Conservation (phyloP, 2,797 vertebrate genomes). For the Meda fulgida region DNA sequence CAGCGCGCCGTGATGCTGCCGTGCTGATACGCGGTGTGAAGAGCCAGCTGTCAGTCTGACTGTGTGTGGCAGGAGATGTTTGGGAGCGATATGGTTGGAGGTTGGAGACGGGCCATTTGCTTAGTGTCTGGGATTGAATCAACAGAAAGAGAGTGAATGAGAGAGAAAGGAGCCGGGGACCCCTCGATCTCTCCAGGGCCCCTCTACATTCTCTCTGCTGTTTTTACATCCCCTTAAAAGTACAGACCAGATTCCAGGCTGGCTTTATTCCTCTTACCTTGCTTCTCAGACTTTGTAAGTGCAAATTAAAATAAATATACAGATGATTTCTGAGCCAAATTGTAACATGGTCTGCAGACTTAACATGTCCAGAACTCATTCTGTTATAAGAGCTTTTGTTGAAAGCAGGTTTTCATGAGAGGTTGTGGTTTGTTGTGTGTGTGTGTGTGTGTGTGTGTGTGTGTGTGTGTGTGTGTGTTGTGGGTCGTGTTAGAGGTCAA, state of each 20-base stretch:
- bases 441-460: background rate
- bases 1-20: slow-evolving; percentile 49
- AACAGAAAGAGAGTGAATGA: slow-evolving; percentile 54
- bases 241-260: slow-evolving; percentile 5
- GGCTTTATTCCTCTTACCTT: background rate
- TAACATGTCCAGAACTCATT: background rate
- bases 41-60: slow-evolving; percentile 81
- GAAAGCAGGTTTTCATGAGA: background rate
- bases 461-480: background rate
- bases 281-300: background rate
- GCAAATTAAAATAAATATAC: slow-evolving; percentile 3
- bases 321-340: background rate
- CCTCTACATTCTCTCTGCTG: slow-evolving; percentile 23
- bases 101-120: slow-evolving; percentile 76
- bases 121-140: slow-evolving; percentile 71
- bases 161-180: slow-evolving; percentile 37
- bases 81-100: slow-evolving; percentile 61
- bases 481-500: slow-evolving; percentile 13
- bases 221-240: slow-evolving; percentile 21
- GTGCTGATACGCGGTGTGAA: slow-evolving; percentile 75
- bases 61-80: slow-evolving; percentile 71
- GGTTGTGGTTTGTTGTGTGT: too few species aligned
- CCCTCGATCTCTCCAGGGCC: slow-evolving; percentile 19
- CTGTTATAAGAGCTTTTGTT: slow-evolving; percentile 18
- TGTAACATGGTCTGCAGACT: background rate